phyloP scores from a whole-genome alignment of 1,140 invertebrate species.

The Neuroterus valhalla region DNA sequence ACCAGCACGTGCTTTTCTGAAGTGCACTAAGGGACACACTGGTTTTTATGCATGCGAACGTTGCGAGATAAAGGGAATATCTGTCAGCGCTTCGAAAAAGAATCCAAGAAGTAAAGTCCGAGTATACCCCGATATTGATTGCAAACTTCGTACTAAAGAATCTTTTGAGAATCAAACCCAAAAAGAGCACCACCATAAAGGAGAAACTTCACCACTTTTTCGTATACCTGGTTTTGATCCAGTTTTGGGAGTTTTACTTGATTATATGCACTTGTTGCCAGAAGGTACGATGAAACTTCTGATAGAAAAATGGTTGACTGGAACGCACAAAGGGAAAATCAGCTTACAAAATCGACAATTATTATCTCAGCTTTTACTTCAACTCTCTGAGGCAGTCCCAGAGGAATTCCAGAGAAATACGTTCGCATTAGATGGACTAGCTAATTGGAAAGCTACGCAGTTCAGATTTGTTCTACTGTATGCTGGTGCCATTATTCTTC shows the following conservation, averaged over 20 bases:
- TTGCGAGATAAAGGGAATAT: conserved; percentile 37
- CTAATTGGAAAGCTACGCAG: conserved; percentile 45
- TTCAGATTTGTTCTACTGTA: conserved; percentile 3
- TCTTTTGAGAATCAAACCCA: conserved; percentile 41
- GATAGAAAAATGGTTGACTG: conserved; percentile 7
- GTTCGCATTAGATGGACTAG: conserved; percentile 31
- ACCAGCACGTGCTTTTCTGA: conserved; percentile 42
- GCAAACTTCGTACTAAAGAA: conserved; percentile 39
- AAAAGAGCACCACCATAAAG: conserved; percentile 34
- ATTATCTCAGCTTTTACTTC: conserved; percentile 3
- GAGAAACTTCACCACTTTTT: conserved; percentile 30
- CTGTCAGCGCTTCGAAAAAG: neutral
- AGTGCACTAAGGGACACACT: conserved; percentile 41
- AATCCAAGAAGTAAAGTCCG: conserved; percentile 1
- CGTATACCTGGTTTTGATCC: conserved; percentile 27
- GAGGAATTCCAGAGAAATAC: conserved; percentile 41
- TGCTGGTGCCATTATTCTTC: neutral
- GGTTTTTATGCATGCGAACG: conserved; percentile 42
- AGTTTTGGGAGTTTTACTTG: conserved; percentile 35
- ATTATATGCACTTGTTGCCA: conserved; percentile 38
- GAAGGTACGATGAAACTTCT: conserved; percentile 32
- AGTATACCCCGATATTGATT: conserved; percentile 28
- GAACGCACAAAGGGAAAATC: neutral
- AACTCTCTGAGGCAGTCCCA: conserved; percentile 27
- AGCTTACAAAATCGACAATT: neutral